phyloP scores from a whole-genome alignment of 2,113 vertebrate genomes.

The Sula dactylatra region DNA sequence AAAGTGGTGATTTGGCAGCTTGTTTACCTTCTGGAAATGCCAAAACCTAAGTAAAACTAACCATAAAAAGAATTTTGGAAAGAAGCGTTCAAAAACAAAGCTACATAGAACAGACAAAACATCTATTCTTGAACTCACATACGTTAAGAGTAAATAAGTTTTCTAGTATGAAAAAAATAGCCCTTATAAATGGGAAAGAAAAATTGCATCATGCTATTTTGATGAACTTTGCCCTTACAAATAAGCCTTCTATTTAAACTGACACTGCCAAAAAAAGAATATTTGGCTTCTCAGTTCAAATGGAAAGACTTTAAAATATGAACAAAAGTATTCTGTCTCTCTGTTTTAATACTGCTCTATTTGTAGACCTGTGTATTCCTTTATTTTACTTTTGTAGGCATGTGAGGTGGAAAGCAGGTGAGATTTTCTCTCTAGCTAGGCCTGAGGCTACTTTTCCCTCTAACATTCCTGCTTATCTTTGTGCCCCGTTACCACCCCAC shows the following conservation, averaged over 20 bases:
- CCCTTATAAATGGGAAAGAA: not conserved
- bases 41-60: not conserved
- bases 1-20: not conserved
- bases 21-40: not conserved
- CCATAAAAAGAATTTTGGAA: not conserved
- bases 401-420: not conserved
- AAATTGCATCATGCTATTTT: not conserved
- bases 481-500: not conserved
- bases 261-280: not conserved
- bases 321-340: not conserved
- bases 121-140: not conserved
- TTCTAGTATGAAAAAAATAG: not conserved
- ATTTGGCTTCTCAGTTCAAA: not conserved
- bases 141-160: not conserved
- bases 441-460: not conserved
- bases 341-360: not conserved
- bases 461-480: not conserved
- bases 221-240: not conserved
- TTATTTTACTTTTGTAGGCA: not conserved
- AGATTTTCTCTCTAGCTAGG: not conserved
- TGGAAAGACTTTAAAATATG: slow-evolving; percentile 32
- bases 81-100: not conserved
- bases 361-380: not conserved
- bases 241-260: not conserved
- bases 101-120: not conserved